Evolutionary conservation across 2,888 invertebrate genomes (phyloP).

Genomic region (Notodonta ziczac): DNA sequence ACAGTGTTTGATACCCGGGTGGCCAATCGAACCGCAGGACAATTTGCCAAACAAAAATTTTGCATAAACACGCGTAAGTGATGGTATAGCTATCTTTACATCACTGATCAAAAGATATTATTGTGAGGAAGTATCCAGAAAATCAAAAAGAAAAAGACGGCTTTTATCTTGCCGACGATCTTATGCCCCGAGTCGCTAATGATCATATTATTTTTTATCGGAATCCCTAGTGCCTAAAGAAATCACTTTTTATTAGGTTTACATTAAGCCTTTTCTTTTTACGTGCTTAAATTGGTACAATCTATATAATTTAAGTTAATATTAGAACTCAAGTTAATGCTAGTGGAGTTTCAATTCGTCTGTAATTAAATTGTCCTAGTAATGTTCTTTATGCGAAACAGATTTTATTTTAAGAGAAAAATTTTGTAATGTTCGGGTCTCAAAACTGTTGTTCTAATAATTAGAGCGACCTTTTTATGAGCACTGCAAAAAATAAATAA

Average conservation of each 20-base stretch:
- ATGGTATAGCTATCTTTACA: too few species aligned
- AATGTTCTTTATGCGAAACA: not conserved
- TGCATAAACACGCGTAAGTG: too few species aligned
- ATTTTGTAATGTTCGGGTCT: not conserved
- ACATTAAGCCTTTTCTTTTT: not conserved
- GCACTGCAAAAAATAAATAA: not conserved
- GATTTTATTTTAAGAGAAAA: not conserved
- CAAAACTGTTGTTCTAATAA: not conserved
- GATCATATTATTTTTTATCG: not conserved
- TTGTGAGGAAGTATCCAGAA: too few species aligned
- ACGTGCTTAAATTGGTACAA: not conserved
- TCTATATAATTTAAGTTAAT: not conserved
- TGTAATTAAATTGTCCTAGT: slow-evolving; percentile 2
- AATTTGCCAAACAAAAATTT: too few species aligned
- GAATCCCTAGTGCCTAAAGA: not conserved
- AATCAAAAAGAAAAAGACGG: not conserved
- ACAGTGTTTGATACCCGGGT: too few species aligned
- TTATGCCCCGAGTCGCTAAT: not conserved
- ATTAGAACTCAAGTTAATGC: not conserved
- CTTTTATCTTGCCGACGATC: not conserved
- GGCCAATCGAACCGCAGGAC: too few species aligned
- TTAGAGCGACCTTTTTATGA: not conserved
- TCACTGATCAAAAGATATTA: too few species aligned
- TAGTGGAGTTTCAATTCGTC: not conserved
- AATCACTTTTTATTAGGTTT: too few species aligned